Base-by-base conservation (phyloP, 2,113 vertebrate species). In the Siphamia tubifer region DNA sequence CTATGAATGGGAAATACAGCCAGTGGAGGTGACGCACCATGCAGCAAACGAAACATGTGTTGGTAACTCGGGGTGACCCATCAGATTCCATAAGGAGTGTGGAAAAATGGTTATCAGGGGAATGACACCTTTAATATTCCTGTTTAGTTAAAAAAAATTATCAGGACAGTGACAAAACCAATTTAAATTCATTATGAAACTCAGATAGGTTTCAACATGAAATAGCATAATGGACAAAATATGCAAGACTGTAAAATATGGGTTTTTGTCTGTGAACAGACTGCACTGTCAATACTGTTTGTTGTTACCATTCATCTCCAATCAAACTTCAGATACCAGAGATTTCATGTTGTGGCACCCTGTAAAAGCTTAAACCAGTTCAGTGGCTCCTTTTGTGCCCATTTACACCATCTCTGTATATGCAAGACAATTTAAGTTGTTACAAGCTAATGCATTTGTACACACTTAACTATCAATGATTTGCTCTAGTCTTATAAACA, bases 171-270 rank as follows among this genome's bases (percentile, higher is more conserved):
- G 38, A 66, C 44, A 11, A 45, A 6, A 28, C 10, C 8, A 15
- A 12, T 15, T 9, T 10, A 8, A 21, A 8, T 20, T 64, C 17
- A 51, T 68, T 49, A 21, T 15, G 19, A 74, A 62, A 55, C 32
- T 3, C 9, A 49, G 71, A 76, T 49, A 35, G 30, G 55, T 78
- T 76, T 66, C 53, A 66, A 56, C 76, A 79, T n/a, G 39, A 78
- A 31, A 45, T 4, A 7, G 39, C 61, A 30, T 57, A 43, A 49
- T 55, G 75, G 74, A 69, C 35, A 44, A 45, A 16, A 30, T 30
- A 45, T 82, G 69, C 23, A 7, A 72, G 79, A 81, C 83, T 13
- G 8, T 53, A 49, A 49, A 77, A 86, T 84, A 54, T 1, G 3
- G 8, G 8, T 4, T 10, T 30, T 51, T n/a, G n/a, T 47, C 10